phyloP scores from a whole-genome alignment of 2,888 invertebrate genomes.

The Hirtodrosophila duncani region DNA sequence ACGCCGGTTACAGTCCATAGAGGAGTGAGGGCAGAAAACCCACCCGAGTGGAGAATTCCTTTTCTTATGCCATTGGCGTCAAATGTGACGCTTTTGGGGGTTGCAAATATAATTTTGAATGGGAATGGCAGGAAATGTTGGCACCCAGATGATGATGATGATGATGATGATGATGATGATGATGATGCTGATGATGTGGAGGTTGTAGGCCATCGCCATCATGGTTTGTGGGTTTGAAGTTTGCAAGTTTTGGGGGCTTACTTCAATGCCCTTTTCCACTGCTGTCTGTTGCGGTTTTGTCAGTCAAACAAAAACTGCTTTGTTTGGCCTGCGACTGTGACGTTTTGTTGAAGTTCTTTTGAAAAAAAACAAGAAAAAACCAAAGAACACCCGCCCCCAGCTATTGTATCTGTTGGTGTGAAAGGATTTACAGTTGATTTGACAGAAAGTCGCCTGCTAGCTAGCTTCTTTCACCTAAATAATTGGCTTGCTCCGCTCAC shows the following conservation, averaged over 20 bases:
- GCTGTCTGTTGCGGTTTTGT: slow-evolving; percentile 44
- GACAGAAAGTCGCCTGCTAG: too few relatives aligned
- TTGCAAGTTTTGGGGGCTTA: slow-evolving; percentile 12
- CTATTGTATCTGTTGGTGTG: slow-evolving; percentile 33
- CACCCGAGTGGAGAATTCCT: slow-evolving; percentile 31
- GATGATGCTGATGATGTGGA: slow-evolving; percentile 21
- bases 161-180: slow-evolving; percentile 30
- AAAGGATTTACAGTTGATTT: slow-evolving; percentile 36
- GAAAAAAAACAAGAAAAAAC: too few relatives aligned
- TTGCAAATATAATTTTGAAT: too few relatives aligned
- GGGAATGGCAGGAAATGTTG: slow-evolving; percentile 52
- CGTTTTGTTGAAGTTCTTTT: slow-evolving; percentile 1
- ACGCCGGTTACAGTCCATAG: slow-evolving; percentile 32
- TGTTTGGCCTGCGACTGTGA: slow-evolving; percentile 27
- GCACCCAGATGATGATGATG: slow-evolving; percentile 38
- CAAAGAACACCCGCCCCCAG: slow-evolving; percentile 18
- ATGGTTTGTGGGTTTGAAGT: slow-evolving; percentile 15
- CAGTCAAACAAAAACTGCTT: slow-evolving; percentile 35
- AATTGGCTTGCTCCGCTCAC: too few relatives aligned
- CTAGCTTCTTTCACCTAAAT: too few relatives aligned
- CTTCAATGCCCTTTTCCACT: slow-evolving; percentile 1
- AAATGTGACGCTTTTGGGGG: slow-evolving; percentile 47
- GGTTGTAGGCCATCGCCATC: background rate
- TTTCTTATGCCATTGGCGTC: slow-evolving; percentile 35
- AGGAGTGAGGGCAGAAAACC: too few relatives aligned